Evolutionary conservation across 2,797 vertebrate species (phyloP), one percentile per base, ranked within the genome.

Genomic region (Pristis pectinata): DNA sequence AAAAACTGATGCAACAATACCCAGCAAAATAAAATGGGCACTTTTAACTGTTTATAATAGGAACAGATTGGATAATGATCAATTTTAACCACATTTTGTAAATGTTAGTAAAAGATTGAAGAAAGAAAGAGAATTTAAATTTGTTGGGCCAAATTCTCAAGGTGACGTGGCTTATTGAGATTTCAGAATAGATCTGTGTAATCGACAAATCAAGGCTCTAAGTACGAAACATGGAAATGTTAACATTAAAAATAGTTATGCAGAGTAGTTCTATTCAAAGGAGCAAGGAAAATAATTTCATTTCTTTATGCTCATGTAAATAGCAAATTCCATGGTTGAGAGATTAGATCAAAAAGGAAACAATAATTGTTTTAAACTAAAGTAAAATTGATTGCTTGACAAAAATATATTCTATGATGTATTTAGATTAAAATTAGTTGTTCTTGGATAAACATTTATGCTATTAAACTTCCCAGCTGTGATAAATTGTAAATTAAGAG

Each of bases 81-180:
- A 70, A 70, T 93, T 93, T 93, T 93, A 93, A 72, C 6, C 82
- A 53, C 89, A 92, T 67, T 64, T 92, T 92, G 64, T 41, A 37
- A 64, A 41, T 59, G 2, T 8, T 83, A 83, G 22, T 83, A 61
- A 64, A 0, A 37, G 34, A 67, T 24, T 92, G 59, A 27, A 67
- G 17, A 61, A 64, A 92, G 41, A n/a, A 67, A 92, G 37, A 64
- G 41, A 92, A 92, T 92, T 92, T 24, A 92, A 92, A 92, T 59
- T 61, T 67, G 49, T 85, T 56, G 53, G 61, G 61, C 61, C 34
- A 67, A 92, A 37, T 59, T 19, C 67, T 92, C 41, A 92, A 67
- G 19, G 67, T 41, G 41, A n/a, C 59, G 70, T n/a, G 27, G 34
- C n/a, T 67, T 67, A 67, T 61, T 92, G 61, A 24, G 89, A n/a